A percentile compares a stretch with the other conserved stretches of the same genome.
Evolutionary conservation across 2,797 vertebrate species (phyloP).

Genomic region (Lithobates sylvaticus): DNA sequence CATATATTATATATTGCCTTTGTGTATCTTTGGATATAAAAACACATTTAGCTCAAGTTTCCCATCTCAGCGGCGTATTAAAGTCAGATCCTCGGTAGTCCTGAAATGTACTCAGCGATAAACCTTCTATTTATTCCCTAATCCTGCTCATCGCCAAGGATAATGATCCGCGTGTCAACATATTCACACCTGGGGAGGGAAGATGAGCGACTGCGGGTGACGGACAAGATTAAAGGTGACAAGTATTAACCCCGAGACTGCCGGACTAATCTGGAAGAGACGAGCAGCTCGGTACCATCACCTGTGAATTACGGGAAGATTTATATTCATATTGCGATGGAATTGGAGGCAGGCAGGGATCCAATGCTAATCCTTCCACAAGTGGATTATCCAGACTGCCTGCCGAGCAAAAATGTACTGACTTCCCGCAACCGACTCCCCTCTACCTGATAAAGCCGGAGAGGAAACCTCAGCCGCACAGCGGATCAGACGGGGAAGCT

Average conservation of each 20-base stretch:
- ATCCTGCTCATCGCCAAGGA: neutral
- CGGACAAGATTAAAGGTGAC: constrained; percentile 6
- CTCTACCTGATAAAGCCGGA: too few relatives aligned
- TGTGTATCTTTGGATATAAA: too few relatives aligned
- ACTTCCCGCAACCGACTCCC: too few relatives aligned
- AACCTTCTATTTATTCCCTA: neutral
- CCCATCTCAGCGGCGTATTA: too few relatives aligned
- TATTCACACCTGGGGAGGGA: neutral
- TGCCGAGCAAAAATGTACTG: neutral
- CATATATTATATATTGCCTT: too few relatives aligned
- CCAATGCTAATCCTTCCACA: constrained; percentile 24
- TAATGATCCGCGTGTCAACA: neutral
- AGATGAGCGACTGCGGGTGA: neutral
- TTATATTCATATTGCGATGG: neutral
- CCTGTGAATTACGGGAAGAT: neutral
- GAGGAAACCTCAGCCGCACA: too few relatives aligned
- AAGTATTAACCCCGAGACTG: neutral
- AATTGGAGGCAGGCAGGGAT: neutral
- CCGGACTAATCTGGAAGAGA: neutral
- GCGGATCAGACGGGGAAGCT: too few relatives aligned
- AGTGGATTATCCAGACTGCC: constrained; percentile 18
- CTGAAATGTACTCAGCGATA: too few relatives aligned
- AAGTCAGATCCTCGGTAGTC: too few relatives aligned
- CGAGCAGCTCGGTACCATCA: neutral
- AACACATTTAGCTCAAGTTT: too few relatives aligned